phyloP scores from a whole-genome alignment of 2,888 invertebrate species.

The Nemapogon koenigi region DNA sequence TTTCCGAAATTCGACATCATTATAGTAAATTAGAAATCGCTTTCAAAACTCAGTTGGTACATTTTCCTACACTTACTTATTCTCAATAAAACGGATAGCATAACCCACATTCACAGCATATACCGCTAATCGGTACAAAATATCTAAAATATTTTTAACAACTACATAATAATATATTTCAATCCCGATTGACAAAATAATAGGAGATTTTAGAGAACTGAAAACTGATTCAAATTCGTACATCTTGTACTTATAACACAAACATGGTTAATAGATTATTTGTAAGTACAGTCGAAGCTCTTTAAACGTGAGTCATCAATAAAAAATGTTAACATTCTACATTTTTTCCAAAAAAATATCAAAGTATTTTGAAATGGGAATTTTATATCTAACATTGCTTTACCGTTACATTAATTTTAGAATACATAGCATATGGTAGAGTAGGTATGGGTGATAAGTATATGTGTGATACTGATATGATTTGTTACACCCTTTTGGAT shows the following conservation, averaged over 20 bases:
- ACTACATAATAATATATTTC: no score
- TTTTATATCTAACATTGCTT: no score
- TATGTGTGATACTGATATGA: constrained; percentile 46
- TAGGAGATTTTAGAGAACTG: neutral
- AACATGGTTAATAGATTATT: neutral
- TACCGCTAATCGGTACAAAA: constrained; percentile 19
- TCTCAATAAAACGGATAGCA: neutral
- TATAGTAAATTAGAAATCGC: no score
- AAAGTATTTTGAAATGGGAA: no score
- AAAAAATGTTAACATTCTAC: neutral
- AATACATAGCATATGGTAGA: no score
- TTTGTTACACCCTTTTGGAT: constrained; percentile 20
- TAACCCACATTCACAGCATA: constrained; percentile 9
- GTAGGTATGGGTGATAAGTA: no score
- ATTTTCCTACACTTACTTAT: no score
- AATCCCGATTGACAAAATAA: constrained; percentile 4
- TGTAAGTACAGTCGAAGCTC: no score
- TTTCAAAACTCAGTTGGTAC: no score
- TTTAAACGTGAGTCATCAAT: no score
- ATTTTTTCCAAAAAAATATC: constrained; percentile 1
- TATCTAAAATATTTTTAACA: constrained; percentile 7
- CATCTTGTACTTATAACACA: neutral
- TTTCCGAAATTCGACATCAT: no score
- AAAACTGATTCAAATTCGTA: neutral
- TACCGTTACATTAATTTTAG: no score